Evolutionary conservation across 1,140 invertebrate species (phyloP).

Genomic region (Sycophaga agraensis): DNA sequence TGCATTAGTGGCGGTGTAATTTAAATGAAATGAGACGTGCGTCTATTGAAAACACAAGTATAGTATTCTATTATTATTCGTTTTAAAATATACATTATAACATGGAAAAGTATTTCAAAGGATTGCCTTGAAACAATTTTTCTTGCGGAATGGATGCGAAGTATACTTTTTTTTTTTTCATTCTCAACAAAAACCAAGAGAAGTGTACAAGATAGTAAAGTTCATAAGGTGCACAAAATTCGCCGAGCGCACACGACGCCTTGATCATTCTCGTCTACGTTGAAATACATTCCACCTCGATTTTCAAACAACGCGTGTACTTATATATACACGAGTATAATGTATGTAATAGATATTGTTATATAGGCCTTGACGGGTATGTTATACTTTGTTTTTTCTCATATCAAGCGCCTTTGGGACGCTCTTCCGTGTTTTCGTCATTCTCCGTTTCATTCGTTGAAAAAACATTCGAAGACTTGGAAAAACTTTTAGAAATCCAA

Average conservation of each 20-base stretch:
- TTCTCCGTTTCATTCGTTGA: slow-evolving; percentile 6
- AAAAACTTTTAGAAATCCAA: slow-evolving; percentile 4
- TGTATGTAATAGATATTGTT: not conserved
- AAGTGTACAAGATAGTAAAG: too few relatives aligned
- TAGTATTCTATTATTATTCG: slow-evolving; percentile 22
- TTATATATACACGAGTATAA: not conserved
- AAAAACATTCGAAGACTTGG: slow-evolving; percentile 8
- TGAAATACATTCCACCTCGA: not conserved
- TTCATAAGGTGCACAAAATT: too few relatives aligned
- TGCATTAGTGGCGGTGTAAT: too few relatives aligned
- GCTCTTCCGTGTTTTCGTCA: not conserved
- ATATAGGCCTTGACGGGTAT: slow-evolving; percentile 7
- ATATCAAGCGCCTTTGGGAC: not conserved
- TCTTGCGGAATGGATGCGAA: slow-evolving; percentile 12
- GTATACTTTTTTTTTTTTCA: too few relatives aligned
- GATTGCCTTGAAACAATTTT: not conserved
- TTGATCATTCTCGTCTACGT: too few relatives aligned
- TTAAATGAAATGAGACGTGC: slow-evolving; percentile 3
- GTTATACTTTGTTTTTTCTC: not conserved
- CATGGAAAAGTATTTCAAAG: slow-evolving; percentile 18
- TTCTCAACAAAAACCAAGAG: too few relatives aligned
- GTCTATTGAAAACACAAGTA: slow-evolving; percentile 10
- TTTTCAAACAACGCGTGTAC: not conserved
- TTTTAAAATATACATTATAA: slow-evolving; percentile 24
- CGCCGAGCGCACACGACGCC: too few relatives aligned